Evolutionary conservation across 1,140 invertebrate species (phyloP).

Genomic region (Drosophila lacteicornis): DNA sequence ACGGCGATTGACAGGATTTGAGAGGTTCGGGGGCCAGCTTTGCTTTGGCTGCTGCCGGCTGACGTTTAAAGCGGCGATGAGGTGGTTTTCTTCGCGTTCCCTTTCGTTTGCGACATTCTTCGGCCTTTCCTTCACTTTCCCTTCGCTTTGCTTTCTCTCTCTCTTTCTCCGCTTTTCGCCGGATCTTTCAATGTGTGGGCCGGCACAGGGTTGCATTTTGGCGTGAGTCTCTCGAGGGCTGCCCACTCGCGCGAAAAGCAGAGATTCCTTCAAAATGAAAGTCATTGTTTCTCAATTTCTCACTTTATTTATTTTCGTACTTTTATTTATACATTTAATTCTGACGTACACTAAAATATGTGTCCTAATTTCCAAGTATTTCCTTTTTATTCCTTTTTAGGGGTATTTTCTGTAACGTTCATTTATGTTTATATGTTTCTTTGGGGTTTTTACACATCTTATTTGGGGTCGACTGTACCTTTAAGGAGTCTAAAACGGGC

Average conservation of each 20-base stretch:
- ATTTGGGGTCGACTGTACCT: conserved; percentile 35
- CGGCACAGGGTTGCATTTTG: conserved; percentile 38
- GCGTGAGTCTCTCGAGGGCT: conserved; percentile 3
- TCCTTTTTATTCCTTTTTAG: conserved; percentile 9
- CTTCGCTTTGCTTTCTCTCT: neutral
- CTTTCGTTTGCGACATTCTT: conserved; percentile 19
- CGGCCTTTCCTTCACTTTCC: conserved; percentile 7
- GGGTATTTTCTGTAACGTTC: conserved; percentile 15
- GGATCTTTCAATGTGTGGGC: neutral
- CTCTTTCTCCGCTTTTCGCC: conserved; percentile 7
- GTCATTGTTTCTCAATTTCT: conserved; percentile 20
- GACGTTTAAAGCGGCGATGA: conserved; percentile 72
- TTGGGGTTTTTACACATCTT: conserved; percentile 37
- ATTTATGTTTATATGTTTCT: conserved; percentile 13
- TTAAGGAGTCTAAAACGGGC: conserved; percentile 20
- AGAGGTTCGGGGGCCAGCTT: conserved; percentile 24
- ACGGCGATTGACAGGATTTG: conserved; percentile 44
- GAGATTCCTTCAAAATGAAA: neutral
- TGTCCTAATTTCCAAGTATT: conserved; percentile 54
- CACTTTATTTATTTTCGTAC: conserved; percentile 42
- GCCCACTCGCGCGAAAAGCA: conserved; percentile 29
- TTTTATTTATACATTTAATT: conserved; percentile 77
- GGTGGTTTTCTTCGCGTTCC: conserved; percentile 44
- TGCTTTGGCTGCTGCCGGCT: conserved; percentile 33
- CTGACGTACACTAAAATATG: conserved; percentile 81